Evolutionary conservation across 1,140 invertebrate genomes (phyloP), one percentile per base, ranked within the genome.

Genomic region (Rhagoletis zephyria): DNA sequence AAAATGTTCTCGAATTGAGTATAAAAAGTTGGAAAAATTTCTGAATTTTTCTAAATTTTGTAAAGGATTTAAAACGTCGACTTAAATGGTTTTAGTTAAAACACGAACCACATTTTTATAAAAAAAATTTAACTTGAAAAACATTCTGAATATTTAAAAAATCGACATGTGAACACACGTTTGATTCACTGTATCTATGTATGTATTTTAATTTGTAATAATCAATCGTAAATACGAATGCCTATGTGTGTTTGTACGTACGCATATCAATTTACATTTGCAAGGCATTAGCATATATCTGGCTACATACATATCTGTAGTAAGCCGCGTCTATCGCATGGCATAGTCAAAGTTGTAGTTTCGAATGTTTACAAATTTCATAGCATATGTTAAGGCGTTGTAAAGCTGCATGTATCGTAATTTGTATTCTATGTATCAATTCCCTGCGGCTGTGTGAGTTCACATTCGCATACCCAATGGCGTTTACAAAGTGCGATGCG

Each of bases 341-440:
- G 45, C n/a, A 7, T 6, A 81, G 48, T 81, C 48, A 56, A 30
- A 81, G 48, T 56, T 81, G 74, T 30, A 56, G 42, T 5, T 56
- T 51, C 19, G 74, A 59, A 56, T 51, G 16, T 56, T 81, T 81
- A 81, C 45, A 81, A 81, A 81, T 81, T 59, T 9, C 48, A 19
- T 81, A 48, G 48, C 74, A 81, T 81, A 81, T 81, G 74, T 59
- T 81, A 81, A 81, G 74, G 74, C 74, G 74, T 81, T 81, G 48
- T 77, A 48, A 77, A 4, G 45, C 70, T n/a, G 30, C 65, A 67
- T 67, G 65, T 74, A 74, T 4, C 40, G 67, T 74, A 48, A 81
- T 81, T 81, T 81, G 74, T 81, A 12, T 56, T 51, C 74, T 56
- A 30, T 30, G 30, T 30, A 81, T 56, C 74, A 56, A 56, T 81